Conservation (phyloP, 2,797 vertebrate species). For the Limnodromus scolopaceus region DNA sequence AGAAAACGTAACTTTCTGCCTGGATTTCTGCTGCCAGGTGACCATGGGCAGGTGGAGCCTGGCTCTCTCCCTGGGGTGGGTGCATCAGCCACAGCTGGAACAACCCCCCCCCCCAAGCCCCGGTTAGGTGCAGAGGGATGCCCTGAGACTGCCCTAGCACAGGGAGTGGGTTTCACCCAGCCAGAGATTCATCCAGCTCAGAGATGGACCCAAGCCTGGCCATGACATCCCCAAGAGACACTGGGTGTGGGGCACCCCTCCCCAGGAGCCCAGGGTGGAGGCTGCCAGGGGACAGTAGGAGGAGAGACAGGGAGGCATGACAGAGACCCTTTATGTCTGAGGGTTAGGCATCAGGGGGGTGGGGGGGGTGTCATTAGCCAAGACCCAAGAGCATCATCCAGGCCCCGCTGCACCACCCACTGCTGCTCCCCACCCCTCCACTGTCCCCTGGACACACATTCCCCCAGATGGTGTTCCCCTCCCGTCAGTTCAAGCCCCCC, state of each 20-base stretch:
- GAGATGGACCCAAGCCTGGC: neutral
- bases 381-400: neutral
- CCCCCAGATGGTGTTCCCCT: neutral
- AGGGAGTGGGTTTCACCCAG: neutral
- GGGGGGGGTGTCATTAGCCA: neutral
- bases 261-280: neutral
- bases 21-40: neutral
- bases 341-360: too few relatives aligned
- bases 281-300: neutral
- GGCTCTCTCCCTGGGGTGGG: fast-evolving
- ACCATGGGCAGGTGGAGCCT: fast-evolving
- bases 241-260: neutral
- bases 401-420: neutral
- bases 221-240: neutral
- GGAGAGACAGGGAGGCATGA: neutral
- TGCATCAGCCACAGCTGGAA: neutral
- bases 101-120: fast-evolving
- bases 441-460: neutral
- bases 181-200: neutral
- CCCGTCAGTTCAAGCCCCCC: neutral
- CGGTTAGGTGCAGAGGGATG: neutral
- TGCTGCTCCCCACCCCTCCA: too few relatives aligned
- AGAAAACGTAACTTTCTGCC: neutral
- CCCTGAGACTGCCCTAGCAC: neutral
- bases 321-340: neutral